phyloP scores from a whole-genome alignment of 92 coral and sea anemone genomes.

The Montipora capitata region DNA sequence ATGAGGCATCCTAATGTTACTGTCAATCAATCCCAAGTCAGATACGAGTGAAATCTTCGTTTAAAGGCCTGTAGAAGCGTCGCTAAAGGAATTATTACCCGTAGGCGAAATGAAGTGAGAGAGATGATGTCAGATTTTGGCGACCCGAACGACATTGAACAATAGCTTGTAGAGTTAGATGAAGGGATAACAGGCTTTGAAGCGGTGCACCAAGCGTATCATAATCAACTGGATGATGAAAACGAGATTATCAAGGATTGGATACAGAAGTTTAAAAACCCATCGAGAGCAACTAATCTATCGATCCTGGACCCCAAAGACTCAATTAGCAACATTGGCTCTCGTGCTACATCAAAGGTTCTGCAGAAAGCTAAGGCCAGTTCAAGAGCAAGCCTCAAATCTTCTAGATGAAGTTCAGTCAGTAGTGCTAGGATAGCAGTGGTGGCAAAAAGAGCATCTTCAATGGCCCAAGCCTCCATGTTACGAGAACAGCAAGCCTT shows the following conservation, averaged over 20 bases:
- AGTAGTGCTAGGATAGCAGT: too few relatives aligned
- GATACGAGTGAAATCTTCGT: not conserved
- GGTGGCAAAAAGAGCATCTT: too few relatives aligned
- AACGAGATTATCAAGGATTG: not conserved
- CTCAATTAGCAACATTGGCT: not conserved
- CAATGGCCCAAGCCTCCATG: not conserved
- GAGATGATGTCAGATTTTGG: not conserved
- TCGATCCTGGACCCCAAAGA: not conserved
- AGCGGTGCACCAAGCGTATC: not conserved
- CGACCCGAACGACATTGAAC: not conserved
- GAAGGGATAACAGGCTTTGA: slow-evolving; percentile 1
- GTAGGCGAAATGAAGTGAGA: slow-evolving; percentile 1
- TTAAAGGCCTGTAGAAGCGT: slow-evolving; percentile 15
- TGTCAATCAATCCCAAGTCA: not conserved
- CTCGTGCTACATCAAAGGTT: not conserved
- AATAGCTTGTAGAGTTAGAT: not conserved
- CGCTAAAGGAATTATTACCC: slow-evolving; percentile 23
- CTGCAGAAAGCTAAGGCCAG: not conserved
- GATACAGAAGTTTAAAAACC: too few relatives aligned
- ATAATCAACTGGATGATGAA: not conserved
- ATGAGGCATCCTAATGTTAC: not conserved
- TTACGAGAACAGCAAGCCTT: slow-evolving; percentile 24
- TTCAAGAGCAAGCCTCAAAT: not conserved
- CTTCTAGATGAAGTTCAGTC: too few relatives aligned
- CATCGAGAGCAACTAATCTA: too few relatives aligned